Conservation (phyloP, 2,888 invertebrate genomes). For the Andrena bucephala region DNA sequence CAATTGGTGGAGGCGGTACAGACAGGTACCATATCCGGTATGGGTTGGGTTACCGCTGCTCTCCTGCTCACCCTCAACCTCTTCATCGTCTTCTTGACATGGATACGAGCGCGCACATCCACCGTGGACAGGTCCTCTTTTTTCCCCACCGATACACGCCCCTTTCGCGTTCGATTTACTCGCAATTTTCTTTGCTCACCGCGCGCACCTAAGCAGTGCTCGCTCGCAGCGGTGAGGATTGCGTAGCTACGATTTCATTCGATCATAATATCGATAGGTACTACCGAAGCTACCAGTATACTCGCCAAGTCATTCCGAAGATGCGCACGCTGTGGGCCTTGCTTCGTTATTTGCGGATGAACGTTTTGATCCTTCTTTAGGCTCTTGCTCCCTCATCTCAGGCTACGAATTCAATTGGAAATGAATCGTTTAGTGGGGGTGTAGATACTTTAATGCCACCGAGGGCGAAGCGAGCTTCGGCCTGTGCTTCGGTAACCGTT, state of each 20-base stretch:
- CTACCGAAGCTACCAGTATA: too few species aligned
- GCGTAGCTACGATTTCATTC: not conserved
- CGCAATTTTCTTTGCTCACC: not conserved
- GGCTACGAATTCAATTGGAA: too few species aligned
- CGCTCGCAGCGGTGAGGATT: not conserved
- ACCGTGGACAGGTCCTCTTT: constrained; percentile 19
- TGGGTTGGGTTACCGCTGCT: constrained; percentile 77
- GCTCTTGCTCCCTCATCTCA: too few species aligned
- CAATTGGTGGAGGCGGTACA: constrained; percentile 83
- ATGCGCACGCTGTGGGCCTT: too few species aligned
- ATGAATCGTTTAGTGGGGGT: too few species aligned
- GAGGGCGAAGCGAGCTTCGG: too few species aligned
- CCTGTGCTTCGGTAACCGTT: too few species aligned
- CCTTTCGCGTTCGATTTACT: not conserved
- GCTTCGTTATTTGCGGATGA: too few species aligned
- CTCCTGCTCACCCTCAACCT: constrained; percentile 69
- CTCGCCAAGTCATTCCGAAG: too few species aligned
- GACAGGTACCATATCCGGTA: constrained; percentile 82
- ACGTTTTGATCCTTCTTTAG: too few species aligned
- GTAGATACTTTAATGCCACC: too few species aligned
- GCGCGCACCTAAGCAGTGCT: not conserved
- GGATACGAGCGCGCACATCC: constrained; percentile 42
- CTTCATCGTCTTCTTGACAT: constrained; percentile 70
- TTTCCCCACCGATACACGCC: not conserved
- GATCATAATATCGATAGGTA: too few species aligned